A percentile compares a stretch with the other conserved stretches of the same genome.
phyloP scores from a whole-genome alignment of 2,888 invertebrate species.

The Strigamia maritima region DNA sequence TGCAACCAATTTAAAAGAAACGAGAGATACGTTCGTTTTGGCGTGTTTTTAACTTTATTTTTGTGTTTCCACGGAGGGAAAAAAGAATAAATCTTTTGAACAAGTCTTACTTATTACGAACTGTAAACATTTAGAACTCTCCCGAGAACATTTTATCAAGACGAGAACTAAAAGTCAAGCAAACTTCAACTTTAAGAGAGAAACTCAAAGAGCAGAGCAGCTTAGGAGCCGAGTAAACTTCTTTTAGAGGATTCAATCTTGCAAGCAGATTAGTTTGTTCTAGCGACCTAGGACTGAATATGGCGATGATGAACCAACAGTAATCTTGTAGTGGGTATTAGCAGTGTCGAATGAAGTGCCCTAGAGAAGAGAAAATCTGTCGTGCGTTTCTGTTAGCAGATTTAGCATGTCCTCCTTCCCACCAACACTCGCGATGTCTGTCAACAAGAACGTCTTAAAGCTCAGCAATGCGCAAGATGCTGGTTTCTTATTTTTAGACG shows the following conservation, averaged over 20 bases:
- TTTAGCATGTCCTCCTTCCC: background rate
- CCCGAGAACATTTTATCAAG: background rate
- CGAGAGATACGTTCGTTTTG: background rate
- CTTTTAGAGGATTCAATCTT: constrained; percentile 26
- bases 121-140: no score
- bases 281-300: background rate
- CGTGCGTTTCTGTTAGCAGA: constrained; percentile 6
- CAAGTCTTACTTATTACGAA: no score
- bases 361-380: constrained; percentile 7
- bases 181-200: background rate
- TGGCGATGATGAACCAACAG: constrained; percentile 20
- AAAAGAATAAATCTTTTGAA: no score
- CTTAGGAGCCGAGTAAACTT: constrained; percentile 7
- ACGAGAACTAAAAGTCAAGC: background rate
- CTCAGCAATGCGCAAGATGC: background rate
- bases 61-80: no score
- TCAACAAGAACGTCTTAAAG: constrained; percentile 9
- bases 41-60: no score
- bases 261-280: constrained; percentile 26
- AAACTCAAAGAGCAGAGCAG: constrained; percentile 26
- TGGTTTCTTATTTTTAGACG: background rate
- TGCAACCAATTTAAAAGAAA: background rate
- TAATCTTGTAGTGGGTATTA: constrained; percentile 28
- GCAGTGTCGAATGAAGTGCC: constrained; percentile 17
- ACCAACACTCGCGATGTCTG: background rate